These are phyloP conservation scores for Dolichallabes microphthalmus DNA, from an alignment of 2,113 vertebrate species.

Conservation along the genomic window DNA sequence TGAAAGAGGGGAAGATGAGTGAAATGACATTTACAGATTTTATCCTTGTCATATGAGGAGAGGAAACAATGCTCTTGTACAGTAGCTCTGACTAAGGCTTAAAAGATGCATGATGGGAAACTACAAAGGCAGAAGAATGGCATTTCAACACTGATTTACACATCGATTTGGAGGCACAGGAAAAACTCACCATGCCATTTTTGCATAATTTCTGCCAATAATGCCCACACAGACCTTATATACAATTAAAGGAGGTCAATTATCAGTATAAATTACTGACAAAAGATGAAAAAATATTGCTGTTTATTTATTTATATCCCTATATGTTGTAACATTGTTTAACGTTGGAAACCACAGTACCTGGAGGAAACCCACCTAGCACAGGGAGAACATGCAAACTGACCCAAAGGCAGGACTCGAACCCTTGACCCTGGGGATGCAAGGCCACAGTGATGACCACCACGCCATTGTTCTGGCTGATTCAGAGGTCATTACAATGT, in stretches of 20 bases:
- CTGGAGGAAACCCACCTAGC: too few relatives aligned
- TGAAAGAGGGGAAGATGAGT: background rate
- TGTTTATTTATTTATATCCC: too few relatives aligned
- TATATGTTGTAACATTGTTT: too few relatives aligned
- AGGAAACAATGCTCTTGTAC: slow-evolving; percentile 5
- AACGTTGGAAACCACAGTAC: too few relatives aligned
- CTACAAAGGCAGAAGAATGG: background rate
- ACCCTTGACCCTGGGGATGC: too few relatives aligned
- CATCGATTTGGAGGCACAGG: background rate
- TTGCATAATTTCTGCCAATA: background rate
- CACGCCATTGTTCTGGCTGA: too few relatives aligned
- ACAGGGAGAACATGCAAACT: too few relatives aligned
- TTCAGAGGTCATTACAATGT: too few relatives aligned
- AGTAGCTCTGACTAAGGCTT: slow-evolving; percentile 5
- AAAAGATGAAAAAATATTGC: background rate
- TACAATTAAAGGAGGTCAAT: background rate
- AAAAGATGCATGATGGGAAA: slow-evolving; percentile 2
- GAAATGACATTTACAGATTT: slow-evolving; percentile 20
- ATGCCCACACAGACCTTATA: background rate
- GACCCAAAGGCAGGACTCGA: too few relatives aligned
- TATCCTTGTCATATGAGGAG: background rate
- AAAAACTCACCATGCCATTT: background rate
- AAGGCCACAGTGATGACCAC: too few relatives aligned
- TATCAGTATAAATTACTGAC: background rate
- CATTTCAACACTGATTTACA: background rate